Conservation (phyloP, 2,797 vertebrate genomes). For the Molothrus aeneus region DNA sequence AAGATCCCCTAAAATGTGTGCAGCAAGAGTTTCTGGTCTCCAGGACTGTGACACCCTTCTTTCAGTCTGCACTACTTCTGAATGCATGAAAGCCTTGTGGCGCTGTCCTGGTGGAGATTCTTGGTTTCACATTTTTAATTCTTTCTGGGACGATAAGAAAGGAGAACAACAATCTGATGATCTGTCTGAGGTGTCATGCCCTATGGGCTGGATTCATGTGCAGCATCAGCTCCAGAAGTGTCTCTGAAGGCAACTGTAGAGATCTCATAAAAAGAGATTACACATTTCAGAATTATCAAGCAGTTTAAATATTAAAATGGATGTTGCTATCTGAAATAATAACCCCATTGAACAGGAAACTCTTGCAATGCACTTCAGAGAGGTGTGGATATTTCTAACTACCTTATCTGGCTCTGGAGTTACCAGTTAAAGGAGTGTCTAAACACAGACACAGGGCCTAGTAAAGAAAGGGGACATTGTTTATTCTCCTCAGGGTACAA, state of each 20-base stretch:
- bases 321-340: not conserved
- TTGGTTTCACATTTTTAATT: not conserved
- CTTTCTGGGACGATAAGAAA: not conserved
- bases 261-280: not conserved
- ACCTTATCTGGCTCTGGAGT: not conserved
- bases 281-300: not conserved
- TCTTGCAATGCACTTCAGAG: not conserved
- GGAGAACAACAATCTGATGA: not conserved
- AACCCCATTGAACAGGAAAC: fast-evolving
- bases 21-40: not conserved
- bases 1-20: not conserved
- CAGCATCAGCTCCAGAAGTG: fast-evolving
- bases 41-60: not conserved
- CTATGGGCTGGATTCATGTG: not conserved
- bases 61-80: not conserved
- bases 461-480: not conserved
- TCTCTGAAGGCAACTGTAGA: not conserved
- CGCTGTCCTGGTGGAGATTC: not conserved
- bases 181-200: not conserved
- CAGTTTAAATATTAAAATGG: not conserved
- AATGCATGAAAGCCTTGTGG: not conserved
- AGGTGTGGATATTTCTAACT: not conserved
- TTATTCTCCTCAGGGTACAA: not conserved
- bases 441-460: not conserved
- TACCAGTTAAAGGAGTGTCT: not conserved